These are phyloP conservation scores for Drosophila mettleri DNA, from an alignment of 2,888 invertebrate genomes.

Conservation along the genomic window DNA sequence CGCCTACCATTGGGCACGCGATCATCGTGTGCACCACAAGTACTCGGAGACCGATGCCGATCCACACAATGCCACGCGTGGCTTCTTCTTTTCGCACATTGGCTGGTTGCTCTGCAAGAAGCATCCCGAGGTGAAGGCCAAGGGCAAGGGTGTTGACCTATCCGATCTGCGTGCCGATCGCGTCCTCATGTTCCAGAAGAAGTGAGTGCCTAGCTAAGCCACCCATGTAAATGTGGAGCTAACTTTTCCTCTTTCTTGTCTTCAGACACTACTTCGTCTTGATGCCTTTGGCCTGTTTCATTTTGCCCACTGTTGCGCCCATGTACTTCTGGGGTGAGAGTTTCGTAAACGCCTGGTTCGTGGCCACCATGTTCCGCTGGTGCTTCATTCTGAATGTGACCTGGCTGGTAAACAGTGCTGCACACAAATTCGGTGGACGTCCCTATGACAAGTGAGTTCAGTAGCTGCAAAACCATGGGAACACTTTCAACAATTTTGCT, in stretches of 20 bases:
- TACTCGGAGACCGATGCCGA: slow-evolving; percentile 97
- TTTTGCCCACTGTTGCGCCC: slow-evolving; percentile 91
- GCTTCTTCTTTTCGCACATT: slow-evolving; percentile 98
- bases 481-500: not conserved
- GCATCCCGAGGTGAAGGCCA: slow-evolving; percentile 94
- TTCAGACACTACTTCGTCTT: slow-evolving; percentile 90
- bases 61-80: slow-evolving; percentile 95
- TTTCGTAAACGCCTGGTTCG: slow-evolving; percentile 88
- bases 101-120: slow-evolving; percentile 97
- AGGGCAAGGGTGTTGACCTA: slow-evolving; percentile 94
- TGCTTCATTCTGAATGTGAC: slow-evolving; percentile 92
- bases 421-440: slow-evolving; percentile 92
- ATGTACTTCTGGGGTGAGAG: slow-evolving; percentile 92
- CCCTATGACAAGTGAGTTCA: slow-evolving; percentile 89
- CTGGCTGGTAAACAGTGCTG: slow-evolving; percentile 96
- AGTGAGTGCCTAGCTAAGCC: slow-evolving; percentile 86
- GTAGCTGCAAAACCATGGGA: not conserved
- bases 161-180: slow-evolving; percentile 93
- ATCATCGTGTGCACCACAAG: slow-evolving; percentile 95
- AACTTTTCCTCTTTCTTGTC: not conserved
- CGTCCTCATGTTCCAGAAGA: slow-evolving; percentile 94
- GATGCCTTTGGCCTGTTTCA: slow-evolving; percentile 91
- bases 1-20: slow-evolving; percentile 91
- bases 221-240: not conserved
- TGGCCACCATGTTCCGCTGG: slow-evolving; percentile 91